These are phyloP conservation scores for Toxotes chatareus DNA, from an alignment of 2,113 vertebrate genomes.

Conservation along the genomic window DNA sequence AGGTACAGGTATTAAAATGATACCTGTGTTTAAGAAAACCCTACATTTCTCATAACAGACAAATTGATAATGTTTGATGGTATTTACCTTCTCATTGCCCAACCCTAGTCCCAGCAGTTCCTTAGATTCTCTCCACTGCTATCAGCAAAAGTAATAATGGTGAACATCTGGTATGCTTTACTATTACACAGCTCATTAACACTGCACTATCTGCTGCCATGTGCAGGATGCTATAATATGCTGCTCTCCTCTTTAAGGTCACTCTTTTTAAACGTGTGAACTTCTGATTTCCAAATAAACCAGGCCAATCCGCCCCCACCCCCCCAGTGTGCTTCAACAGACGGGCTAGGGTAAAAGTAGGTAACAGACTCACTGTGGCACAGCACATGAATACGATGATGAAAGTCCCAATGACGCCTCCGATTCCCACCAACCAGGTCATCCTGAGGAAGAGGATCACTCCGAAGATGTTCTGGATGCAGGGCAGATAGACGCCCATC, in stretches of 20 bases:
- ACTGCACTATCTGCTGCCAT: constrained; percentile 5
- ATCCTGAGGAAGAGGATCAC: constrained; percentile 98
- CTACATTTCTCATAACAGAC: neutral
- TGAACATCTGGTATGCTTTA: constrained; percentile 34
- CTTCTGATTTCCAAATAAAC: constrained; percentile 16
- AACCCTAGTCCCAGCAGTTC: neutral
- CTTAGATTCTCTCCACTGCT: neutral
- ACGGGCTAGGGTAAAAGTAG: neutral
- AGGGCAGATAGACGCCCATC: constrained; percentile 98
- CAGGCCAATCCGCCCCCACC: neutral
- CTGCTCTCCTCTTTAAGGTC: constrained; percentile 20
- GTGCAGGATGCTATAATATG: neutral
- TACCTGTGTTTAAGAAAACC: neutral
- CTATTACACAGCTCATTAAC: constrained; percentile 25
- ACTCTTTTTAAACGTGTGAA: constrained; percentile 7
- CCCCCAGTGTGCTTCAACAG: neutral
- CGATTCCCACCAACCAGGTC: constrained; percentile 98
- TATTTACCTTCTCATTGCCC: neutral
- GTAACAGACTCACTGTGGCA: constrained; percentile 89
- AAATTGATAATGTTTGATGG: neutral
- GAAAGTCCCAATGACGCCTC: constrained; percentile 95
- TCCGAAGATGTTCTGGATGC: constrained; percentile 99
- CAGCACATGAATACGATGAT: constrained; percentile 97
- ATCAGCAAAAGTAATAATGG: constrained; percentile 13
- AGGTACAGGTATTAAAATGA: neutral